Conservation (phyloP, 2,888 invertebrate genomes). For the Sisyra terminalis region DNA sequence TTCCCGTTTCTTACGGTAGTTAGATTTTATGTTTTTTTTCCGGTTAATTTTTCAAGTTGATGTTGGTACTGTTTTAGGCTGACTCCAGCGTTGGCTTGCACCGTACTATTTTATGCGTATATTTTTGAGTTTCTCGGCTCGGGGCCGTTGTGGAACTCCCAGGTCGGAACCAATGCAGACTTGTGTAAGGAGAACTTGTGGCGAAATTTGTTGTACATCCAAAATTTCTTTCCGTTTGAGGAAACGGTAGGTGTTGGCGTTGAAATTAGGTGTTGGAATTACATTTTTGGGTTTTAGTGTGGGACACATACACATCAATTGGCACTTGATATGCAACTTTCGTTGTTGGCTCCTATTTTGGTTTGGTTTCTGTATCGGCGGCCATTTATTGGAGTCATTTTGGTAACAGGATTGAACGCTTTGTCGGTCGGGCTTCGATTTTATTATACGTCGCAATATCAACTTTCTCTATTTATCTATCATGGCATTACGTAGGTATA, state of each 20-base stretch:
- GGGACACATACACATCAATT: slow-evolving; percentile 60
- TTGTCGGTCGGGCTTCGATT: slow-evolving; percentile 45
- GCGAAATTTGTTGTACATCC: slow-evolving; percentile 49
- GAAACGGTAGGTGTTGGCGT: slow-evolving; percentile 53
- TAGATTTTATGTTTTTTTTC: not conserved
- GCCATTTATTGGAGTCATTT: slow-evolving; percentile 33
- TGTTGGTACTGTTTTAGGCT: slow-evolving; percentile 28
- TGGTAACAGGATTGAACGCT: slow-evolving; percentile 36
- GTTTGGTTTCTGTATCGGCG: slow-evolving; percentile 44
- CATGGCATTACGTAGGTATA: slow-evolving; percentile 48
- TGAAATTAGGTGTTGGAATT: too few relatives aligned
- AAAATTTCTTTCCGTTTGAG: slow-evolving; percentile 51
- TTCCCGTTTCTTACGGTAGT: slow-evolving; percentile 46
- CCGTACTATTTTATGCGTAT: slow-evolving; percentile 49
- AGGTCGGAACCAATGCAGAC: slow-evolving; percentile 43
- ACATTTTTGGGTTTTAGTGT: slow-evolving; percentile 51
- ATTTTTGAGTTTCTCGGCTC: slow-evolving; percentile 44
- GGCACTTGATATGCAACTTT: slow-evolving; percentile 58
- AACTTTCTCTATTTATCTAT: slow-evolving; percentile 44
- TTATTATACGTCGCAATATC: slow-evolving; percentile 38
- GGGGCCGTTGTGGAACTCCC: slow-evolving; percentile 50
- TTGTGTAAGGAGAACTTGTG: slow-evolving; percentile 48
- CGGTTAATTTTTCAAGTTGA: too few relatives aligned
- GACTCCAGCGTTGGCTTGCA: slow-evolving; percentile 42
- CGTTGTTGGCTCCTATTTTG: slow-evolving; percentile 43